Evolutionary conservation across 2,888 invertebrate species (phyloP).

Genomic region (Allacma fusca): DNA sequence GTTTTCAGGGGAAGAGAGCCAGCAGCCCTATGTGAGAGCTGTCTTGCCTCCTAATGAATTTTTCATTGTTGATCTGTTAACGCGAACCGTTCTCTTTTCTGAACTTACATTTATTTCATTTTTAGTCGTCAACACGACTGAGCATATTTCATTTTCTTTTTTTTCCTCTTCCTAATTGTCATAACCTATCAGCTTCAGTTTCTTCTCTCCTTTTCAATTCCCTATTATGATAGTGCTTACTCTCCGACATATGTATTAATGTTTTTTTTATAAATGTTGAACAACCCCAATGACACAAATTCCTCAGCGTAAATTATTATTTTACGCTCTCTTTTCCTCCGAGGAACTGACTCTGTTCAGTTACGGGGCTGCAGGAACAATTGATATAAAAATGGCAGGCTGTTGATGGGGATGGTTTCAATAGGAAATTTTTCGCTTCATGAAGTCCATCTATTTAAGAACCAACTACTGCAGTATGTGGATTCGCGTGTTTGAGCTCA

Average conservation of each 20-base stretch:
- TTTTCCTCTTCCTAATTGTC: background rate
- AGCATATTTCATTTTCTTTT: conserved; percentile 26
- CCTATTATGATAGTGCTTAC: background rate
- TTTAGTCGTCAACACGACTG: conserved; percentile 21
- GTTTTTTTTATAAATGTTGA: background rate
- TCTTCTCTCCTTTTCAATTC: background rate
- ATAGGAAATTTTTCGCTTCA: conserved; percentile 3
- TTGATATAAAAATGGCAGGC: background rate
- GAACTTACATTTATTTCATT: conserved; percentile 1
- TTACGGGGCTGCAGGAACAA: no score
- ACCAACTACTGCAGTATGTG: background rate
- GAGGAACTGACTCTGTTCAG: no score
- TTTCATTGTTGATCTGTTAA: conserved; percentile 35
- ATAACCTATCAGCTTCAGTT: background rate
- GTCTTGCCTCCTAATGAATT: conserved; percentile 17
- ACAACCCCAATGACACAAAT: background rate
- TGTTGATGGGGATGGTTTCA: background rate
- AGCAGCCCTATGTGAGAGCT: background rate
- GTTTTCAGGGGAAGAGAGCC: background rate
- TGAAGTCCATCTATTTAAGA: background rate
- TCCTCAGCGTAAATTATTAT: conserved; percentile 6
- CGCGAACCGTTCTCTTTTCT: conserved; percentile 17
- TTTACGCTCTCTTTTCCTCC: conserved; percentile 8
- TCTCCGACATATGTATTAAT: background rate
- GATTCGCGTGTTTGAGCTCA: background rate